phyloP scores from a whole-genome alignment of 1,140 invertebrate species.

The Drosophila micromelanica region DNA sequence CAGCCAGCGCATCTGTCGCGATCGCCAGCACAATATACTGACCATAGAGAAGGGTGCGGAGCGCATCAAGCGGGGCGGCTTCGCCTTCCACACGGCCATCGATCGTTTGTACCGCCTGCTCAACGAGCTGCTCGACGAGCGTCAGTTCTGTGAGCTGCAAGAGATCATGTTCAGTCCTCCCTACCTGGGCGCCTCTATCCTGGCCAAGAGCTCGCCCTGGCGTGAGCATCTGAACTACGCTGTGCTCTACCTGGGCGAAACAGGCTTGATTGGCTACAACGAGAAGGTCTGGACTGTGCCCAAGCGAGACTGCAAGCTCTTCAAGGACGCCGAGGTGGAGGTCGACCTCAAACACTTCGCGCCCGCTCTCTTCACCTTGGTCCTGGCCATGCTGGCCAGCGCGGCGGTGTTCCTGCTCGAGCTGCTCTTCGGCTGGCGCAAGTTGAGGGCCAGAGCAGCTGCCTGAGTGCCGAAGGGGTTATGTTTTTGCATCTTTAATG shows the following conservation, averaged over 20 bases:
- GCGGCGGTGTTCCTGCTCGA: constrained; percentile 56
- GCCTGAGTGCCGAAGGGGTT: not conserved
- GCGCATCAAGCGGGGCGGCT: constrained; percentile 58
- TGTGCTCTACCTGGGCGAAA: constrained; percentile 49
- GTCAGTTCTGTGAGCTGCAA: constrained; percentile 73
- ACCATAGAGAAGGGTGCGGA: constrained; percentile 55
- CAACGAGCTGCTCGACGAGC: constrained; percentile 49
- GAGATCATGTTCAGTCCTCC: constrained; percentile 60
- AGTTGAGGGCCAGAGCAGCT: not conserved
- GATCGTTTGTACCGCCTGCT: constrained; percentile 67
- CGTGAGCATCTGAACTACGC: constrained; percentile 59
- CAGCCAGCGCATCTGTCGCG: constrained; percentile 48
- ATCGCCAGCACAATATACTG: constrained; percentile 50
- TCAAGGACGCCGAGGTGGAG: constrained; percentile 52
- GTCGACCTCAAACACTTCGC: constrained; percentile 75
- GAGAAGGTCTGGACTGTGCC: constrained; percentile 58
- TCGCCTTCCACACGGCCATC: constrained; percentile 70
- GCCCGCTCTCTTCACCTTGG: constrained; percentile 62
- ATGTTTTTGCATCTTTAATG: constrained; percentile 63
- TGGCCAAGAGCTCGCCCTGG: constrained; percentile 66
- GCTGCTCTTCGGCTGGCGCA: constrained; percentile 41
- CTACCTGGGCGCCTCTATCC: constrained; percentile 30
- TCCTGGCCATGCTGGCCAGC: constrained; percentile 60
- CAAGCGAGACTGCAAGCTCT: constrained; percentile 61
- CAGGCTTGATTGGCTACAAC: constrained; percentile 60